Base-by-base conservation (phyloP, 1,140 invertebrate genomes). In the Platorchestia sp. region DNA sequence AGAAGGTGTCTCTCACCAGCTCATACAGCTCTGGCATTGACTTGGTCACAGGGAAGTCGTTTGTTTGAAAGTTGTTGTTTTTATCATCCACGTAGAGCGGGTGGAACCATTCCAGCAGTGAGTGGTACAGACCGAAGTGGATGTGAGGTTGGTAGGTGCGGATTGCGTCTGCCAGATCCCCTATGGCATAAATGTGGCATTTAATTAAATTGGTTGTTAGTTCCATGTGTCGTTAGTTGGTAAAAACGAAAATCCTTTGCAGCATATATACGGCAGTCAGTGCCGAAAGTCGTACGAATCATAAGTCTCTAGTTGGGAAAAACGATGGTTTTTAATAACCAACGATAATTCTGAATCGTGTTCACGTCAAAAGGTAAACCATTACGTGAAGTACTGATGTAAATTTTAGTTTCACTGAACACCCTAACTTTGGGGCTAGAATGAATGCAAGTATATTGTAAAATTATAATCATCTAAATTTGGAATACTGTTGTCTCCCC, bases 51-150 rank as follows among this genome's bases (percentile, higher is more conserved):
- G 96, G 95, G 41, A 96, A 96, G 40, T 95, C 36, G 45, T 98
- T 97, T 7, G 98, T 98, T 45, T 97, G 97, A 96, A 98, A 99
- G 90, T 98, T 97, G 86, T 97, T 98, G 0, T 97, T 96, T 97
- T 98, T 98, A 97, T 99, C 99, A 43, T 97, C 96, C 42, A 98
- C 96, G 97, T 98, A 99, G 45, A 99, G 97, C 0, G 98, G 98
- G 97, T 99, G 98, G 97, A 98, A 99, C 99, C 99, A 99, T 97
- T 99, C 99, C 97, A 98, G 0, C 99, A 99, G 97, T 99, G n/a
- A n/a, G n/a, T n/a, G n/a, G n/a, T n/a, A n/a, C n/a, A n/a, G n/a
- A n/a, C n/a, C n/a, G n/a, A n/a, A 99, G 96, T 97, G 98, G 0
- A 99, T 96, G 45, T 97, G 53, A 40, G 95, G 91, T 7, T 91